phyloP scores from a whole-genome alignment of 2,113 vertebrate genomes.

The Fregetta grallaria region DNA sequence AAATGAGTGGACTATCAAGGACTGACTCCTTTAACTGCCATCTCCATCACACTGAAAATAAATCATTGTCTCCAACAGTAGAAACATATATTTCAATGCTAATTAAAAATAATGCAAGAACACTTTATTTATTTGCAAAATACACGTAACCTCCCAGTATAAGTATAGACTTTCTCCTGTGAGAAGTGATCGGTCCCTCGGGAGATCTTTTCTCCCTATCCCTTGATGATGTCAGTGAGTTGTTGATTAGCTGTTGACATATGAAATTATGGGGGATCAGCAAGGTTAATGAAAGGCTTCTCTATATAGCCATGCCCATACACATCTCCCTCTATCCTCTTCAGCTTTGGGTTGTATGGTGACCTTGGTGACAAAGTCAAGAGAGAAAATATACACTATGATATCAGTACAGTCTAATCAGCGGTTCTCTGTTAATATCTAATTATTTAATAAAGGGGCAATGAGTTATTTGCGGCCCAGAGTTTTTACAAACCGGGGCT shows the following conservation, averaged over 20 bases:
- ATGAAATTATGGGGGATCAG: constrained; percentile 74
- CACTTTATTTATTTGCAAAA: constrained; percentile 41
- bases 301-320: constrained; percentile 54
- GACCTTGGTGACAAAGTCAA: constrained; percentile 57
- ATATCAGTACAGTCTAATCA: constrained; percentile 38
- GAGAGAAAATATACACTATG: constrained; percentile 32
- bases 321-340: constrained; percentile 25
- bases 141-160: background rate
- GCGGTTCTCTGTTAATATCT: constrained; percentile 29
- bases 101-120: constrained; percentile 5
- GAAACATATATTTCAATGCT: constrained; percentile 52
- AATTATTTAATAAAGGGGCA: constrained; percentile 57
- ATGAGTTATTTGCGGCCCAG: constrained; percentile 38
- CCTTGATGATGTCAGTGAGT: constrained; percentile 75
- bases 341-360: constrained; percentile 48
- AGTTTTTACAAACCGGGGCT: background rate
- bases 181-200: constrained; percentile 69
- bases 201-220: constrained; percentile 60
- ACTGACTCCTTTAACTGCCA: constrained; percentile 15
- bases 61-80: constrained; percentile 54
- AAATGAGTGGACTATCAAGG: constrained; percentile 12
- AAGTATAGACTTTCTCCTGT: constrained; percentile 61
- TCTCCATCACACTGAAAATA: constrained; percentile 29
- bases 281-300: constrained; percentile 78
- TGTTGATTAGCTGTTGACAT: constrained; percentile 76